Evolutionary conservation across 2,113 vertebrate genomes (phyloP).

Genomic region (Felis chaus): DNA sequence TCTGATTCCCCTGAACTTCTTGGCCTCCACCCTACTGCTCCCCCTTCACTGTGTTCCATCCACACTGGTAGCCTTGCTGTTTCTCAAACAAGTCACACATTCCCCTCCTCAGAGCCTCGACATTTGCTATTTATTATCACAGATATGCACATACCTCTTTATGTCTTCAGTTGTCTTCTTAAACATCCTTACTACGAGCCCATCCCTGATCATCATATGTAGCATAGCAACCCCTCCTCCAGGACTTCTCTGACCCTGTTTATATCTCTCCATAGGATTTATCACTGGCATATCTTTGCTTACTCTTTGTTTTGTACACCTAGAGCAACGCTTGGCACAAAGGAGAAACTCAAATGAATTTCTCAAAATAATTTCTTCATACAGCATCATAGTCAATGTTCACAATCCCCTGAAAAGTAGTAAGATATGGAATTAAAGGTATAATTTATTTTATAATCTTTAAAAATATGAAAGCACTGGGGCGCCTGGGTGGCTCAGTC

Average conservation of each 20-base stretch:
- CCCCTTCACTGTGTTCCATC: neutral
- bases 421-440: neutral
- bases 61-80: neutral
- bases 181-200: conserved; percentile 19
- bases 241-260: neutral
- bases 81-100: neutral
- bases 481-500: too few species aligned
- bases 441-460: neutral
- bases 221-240: neutral
- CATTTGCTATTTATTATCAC: neutral
- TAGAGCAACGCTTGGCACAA: neutral
- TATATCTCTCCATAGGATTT: neutral
- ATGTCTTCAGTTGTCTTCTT: neutral
- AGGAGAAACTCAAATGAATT: conserved; percentile 42
- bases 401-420: neutral
- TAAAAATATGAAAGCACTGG: neutral
- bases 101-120: neutral
- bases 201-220: neutral
- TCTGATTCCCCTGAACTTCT: conserved; percentile 8
- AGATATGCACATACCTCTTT: neutral
- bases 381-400: neutral
- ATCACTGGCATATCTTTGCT: neutral
- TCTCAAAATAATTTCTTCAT: conserved; percentile 57
- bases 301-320: neutral
- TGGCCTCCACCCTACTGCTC: neutral